Base-by-base conservation (phyloP, 2,888 invertebrate genomes). In the Mimas tiliae region DNA sequence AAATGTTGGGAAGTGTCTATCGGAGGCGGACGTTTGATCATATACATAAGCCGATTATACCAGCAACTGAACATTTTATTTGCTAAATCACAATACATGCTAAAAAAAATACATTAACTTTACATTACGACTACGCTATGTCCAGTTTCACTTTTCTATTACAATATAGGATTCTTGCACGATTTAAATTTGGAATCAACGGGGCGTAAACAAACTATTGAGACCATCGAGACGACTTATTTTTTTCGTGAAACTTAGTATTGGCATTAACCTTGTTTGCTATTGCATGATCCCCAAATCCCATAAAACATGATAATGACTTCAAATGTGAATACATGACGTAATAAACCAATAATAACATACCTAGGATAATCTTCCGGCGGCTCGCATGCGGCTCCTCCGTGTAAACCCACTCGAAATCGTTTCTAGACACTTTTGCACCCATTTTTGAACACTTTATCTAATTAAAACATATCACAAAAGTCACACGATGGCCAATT, bases 301-400 rank as follows among this genome's bases (percentile, higher is more conserved):
- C 53, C 33, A 33, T 47, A 11, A 55, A 55, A 9, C 19, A 14
- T 21, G 38, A 33, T 47, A 34, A 65, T 21, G 48, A 19, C 38
- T 48, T 14, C 58, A 50, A 48, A 34, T 38, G n/a, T 34, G n/a
- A 65, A 48, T 38, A 65, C 33, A 68, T 63, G 63, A 67, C 63
- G 62, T 55, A 69, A 65, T 53, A 53, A 65, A 63, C 45, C 19
- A 27, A 9, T 38, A 84, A 87, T 83, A 69, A 84, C 88, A 76
- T 95, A 98, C 98, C 96, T 84, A 99, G 94, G 85, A 99, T 99
- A 78, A 98, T 95, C 94, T 98, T 98, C 70, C 99, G 95, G 69
- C 99, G 95, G 68, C 97, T 96, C 7, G 99, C 99, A 89, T 99
- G 99, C 11, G 99, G 99, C 87, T 99, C 99, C 83, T 99, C 99